Evolutionary conservation across 1,140 invertebrate species (phyloP).

Genomic region (Brachionus rotundiformis): DNA sequence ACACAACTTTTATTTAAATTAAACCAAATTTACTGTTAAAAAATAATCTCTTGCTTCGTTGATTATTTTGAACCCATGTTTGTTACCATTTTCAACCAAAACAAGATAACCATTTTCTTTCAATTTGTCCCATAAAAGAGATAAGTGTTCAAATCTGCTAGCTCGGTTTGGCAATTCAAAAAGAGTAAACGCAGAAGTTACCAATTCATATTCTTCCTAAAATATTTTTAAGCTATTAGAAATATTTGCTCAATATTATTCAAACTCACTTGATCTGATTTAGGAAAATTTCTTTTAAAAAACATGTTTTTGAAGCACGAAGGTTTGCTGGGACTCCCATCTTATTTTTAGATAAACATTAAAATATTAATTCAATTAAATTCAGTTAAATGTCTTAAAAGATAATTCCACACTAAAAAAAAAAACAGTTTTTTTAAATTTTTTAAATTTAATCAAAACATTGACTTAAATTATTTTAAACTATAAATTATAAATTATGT

Average conservation of each 20-base stretch:
- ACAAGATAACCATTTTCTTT: slow-evolving; percentile 50
- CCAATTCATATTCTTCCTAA: slow-evolving; percentile 42
- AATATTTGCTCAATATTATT: not conserved
- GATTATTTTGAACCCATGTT: slow-evolving; percentile 31
- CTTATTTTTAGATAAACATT: not conserved
- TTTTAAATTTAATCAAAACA: too few species aligned
- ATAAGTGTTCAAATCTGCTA: not conserved
- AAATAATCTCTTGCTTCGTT: slow-evolving; percentile 48
- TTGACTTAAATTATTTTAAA: too few species aligned
- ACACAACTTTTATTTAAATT: not conserved
- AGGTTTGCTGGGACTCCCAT: not conserved
- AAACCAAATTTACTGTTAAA: not conserved
- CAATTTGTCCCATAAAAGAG: slow-evolving; percentile 18
- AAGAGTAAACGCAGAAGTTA: slow-evolving; percentile 7
- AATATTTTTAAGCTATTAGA: not conserved
- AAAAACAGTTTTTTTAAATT: too few species aligned
- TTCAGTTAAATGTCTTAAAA: too few species aligned
- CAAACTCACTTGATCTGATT: slow-evolving; percentile 7
- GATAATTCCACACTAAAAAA: too few species aligned
- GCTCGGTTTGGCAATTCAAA: slow-evolving; percentile 28
- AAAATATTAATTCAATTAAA: too few species aligned
- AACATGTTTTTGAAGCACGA: slow-evolving; percentile 21
- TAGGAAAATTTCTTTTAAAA: slow-evolving; percentile 45
- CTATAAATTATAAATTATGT: too few species aligned
- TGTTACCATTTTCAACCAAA: slow-evolving; percentile 26